These are phyloP conservation scores for Rallus limicola DNA, from an alignment of 2,113 vertebrate species.

Conservation along the genomic window DNA sequence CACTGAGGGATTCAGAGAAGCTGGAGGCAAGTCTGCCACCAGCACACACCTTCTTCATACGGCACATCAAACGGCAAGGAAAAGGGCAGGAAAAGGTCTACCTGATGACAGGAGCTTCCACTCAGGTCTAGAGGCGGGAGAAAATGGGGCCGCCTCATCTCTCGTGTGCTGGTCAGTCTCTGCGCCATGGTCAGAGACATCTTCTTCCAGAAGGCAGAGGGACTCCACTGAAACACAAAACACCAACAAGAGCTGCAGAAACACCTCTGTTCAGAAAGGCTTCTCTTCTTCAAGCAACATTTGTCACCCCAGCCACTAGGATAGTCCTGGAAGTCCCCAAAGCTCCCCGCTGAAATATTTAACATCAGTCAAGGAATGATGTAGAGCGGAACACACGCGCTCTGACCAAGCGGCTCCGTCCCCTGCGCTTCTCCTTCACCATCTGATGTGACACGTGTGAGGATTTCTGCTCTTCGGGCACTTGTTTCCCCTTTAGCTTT, in stretches of 20 bases:
- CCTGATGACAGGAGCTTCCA: conserved; percentile 82
- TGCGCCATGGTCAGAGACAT: conserved; percentile 84
- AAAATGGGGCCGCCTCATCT: conserved; percentile 74
- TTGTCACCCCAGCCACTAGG: conserved; percentile 38
- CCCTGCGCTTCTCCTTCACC: neutral
- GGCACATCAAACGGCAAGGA: neutral
- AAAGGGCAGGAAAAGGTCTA: conserved; percentile 63
- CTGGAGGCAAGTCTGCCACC: neutral
- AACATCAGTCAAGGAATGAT: conserved; percentile 69
- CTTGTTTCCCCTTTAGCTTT: neutral
- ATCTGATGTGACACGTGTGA: conserved; percentile 49
- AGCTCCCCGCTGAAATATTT: conserved; percentile 69
- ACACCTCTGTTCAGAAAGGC: neutral
- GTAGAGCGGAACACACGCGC: conserved; percentile 1
- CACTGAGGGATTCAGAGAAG: neutral
- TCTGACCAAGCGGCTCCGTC: neutral
- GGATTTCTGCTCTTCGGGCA: neutral
- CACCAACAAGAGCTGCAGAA: neutral
- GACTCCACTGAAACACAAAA: conserved; percentile 81
- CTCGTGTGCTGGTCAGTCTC: conserved; percentile 69
- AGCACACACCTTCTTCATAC: neutral
- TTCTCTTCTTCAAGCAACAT: conserved; percentile 45
- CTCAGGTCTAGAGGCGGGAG: conserved; percentile 80
- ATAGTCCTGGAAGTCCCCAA: conserved; percentile 22
- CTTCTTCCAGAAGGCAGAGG: conserved; percentile 84